A percentile compares a stretch with the other conserved stretches of the same genome.
phyloP scores from a whole-genome alignment of 2,888 invertebrate species.

The Drosophila prostipennis region DNA sequence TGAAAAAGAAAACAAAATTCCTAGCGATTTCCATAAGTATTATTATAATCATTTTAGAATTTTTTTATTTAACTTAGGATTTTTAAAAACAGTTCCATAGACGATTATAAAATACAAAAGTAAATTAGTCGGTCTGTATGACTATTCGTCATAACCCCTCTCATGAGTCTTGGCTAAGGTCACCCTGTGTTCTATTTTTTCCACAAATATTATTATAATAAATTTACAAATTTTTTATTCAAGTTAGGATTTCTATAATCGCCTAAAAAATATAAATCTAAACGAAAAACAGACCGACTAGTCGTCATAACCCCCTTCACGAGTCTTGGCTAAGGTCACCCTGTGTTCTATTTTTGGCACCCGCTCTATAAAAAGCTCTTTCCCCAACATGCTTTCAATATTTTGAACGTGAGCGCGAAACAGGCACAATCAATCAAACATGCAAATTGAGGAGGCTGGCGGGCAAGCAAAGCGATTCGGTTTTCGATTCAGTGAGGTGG shows the following conservation, averaged over 20 bases:
- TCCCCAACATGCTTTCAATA: slow-evolving; percentile 42
- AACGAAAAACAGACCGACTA: not conserved
- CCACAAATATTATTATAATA: too few species aligned
- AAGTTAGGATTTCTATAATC: too few species aligned
- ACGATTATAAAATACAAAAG: too few species aligned
- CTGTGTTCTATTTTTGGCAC: slow-evolving; percentile 46
- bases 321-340: slow-evolving; percentile 14
- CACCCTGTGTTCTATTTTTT: too few species aligned
- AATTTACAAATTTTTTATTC: too few species aligned
- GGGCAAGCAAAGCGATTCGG: slow-evolving; percentile 33
- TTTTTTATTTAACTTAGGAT: too few species aligned
- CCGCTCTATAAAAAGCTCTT: slow-evolving; percentile 37
- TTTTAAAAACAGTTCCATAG: not conserved
- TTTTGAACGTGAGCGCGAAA: slow-evolving; percentile 39
- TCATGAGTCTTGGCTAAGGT: too few species aligned
- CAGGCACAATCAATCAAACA: slow-evolving; percentile 54
- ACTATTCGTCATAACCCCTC: too few species aligned
- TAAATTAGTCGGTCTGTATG: too few species aligned
- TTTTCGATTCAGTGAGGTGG: slow-evolving; percentile 20
- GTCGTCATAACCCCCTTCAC: not conserved
- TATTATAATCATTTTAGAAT: too few species aligned
- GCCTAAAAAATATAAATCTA: not conserved
- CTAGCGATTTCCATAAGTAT: too few species aligned
- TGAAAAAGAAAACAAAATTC: too few species aligned
- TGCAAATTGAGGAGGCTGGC: slow-evolving; percentile 55